Base-by-base conservation (phyloP, 1,140 invertebrate genomes). In the Listronotus bonariensis region DNA sequence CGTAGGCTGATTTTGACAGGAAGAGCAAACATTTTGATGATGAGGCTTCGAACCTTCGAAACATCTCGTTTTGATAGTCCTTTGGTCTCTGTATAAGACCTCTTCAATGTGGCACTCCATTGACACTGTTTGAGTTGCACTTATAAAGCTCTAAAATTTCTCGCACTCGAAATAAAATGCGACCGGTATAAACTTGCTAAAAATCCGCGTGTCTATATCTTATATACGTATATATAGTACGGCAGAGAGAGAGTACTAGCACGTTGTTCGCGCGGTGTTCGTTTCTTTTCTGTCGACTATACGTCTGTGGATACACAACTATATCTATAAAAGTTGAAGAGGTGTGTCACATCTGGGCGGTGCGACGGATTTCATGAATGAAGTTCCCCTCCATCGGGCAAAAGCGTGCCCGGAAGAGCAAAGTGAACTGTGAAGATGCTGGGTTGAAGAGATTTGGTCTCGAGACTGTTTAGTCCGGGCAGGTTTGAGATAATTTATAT, bases 261-360 rank as follows among this genome's bases (percentile, higher is more conserved):
- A 38, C 48, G 51, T 41, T 26, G 5, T 26, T 26, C 20, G 20
- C n/a, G 51, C 41, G 17, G 32, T 51, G 36, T 26, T 40, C 31
- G 49, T 40, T 65, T 46, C 53, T 51, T 65, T n/a, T 65, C 53
- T 65, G 62, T 51, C 54, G 59, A 45, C 26, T 52, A 49, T 52
- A 62, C 49, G 49, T 62, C 46, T 62, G 46, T 36, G 49, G 10
- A 62, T 62, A 62, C 49, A 62, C 49, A 62, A 62, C 51, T 62
- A 62, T 62, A 62, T 62, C 59, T 62, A 53, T 62, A 54, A 54
- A 62, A 62, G 14, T 62, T 53, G 53, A 31, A 56, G 52, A 64
- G 61, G 61, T 64, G 61, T 64, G 61, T 64, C 51, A 55, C 32
- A 55, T 15, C 11, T 46, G 53, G 61, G 61, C 61, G 61, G 51